Conservation (phyloP, 2,113 vertebrate genomes). For the Aegypius monachus region DNA sequence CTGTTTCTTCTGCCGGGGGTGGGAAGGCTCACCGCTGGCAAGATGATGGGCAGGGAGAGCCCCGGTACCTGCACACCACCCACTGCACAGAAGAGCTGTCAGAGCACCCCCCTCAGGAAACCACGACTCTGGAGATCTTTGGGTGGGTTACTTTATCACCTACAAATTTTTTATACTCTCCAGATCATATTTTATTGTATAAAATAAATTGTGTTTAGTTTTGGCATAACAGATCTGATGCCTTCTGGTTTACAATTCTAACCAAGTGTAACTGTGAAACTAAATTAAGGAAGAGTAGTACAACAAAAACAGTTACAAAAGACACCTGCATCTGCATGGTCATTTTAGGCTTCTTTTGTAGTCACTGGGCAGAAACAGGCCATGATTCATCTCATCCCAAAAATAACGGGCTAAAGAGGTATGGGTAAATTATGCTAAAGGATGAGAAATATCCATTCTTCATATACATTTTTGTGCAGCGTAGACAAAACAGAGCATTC, state of each 20-base stretch:
- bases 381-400: neutral
- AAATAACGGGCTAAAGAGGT: neutral
- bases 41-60: neutral
- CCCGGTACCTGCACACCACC: rapidly evolving
- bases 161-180: neutral
- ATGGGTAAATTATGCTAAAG: neutral
- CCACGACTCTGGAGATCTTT: neutral
- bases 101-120: neutral
- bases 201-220: neutral
- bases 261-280: neutral
- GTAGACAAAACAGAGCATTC: neutral
- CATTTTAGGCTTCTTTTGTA: neutral
- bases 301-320: neutral
- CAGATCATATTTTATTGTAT: neutral
- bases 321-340: neutral
- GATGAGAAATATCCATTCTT: neutral
- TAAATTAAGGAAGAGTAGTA: neutral
- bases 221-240: neutral
- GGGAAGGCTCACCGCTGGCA: neutral
- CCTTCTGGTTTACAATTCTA: neutral
- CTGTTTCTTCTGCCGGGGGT: neutral
- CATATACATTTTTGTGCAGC: neutral
- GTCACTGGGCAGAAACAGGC: neutral
- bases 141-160: neutral
- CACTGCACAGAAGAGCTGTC: neutral